Evolutionary conservation across 2,797 vertebrate genomes (phyloP), one percentile per base, ranked within the genome.

Genomic region (Amazona ochrocephala): DNA sequence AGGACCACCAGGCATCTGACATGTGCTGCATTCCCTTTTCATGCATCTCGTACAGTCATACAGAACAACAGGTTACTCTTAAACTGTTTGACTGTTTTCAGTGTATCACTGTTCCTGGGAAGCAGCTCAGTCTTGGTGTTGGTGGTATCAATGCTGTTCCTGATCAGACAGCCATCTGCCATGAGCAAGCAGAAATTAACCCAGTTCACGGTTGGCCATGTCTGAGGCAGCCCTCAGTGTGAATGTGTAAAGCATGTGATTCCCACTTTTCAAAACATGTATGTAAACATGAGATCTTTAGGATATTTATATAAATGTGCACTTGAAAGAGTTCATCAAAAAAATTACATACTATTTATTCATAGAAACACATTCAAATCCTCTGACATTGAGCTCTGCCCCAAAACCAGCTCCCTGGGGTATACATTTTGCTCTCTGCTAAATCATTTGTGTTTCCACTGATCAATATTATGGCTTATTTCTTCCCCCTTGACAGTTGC

Each of bases 111-210:
- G 65, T 20, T 73, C 41, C 70, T 56, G 61, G 54, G 60, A 67
- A 7, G 32, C 27, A n/a, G 47, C n/a, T 50, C 71, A 23, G 16
- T 64, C 39, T 67, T 3, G 2, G 17, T 13, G 51, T 37, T 73
- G 60, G 8, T 47, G 42, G 10, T n/a, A 3, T 7, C 0, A 0
- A 8, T 64, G 60, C 74, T 42, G 5, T 12, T 76, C 41, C 64
- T 1, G 0, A 21, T 1, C 9, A 2, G 37, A 39, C 11, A 60
- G 21, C 70, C 56, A 47, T n/a, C 62, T 78, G 56, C 62, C 3
- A 1, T 7, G 19, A 72, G 37, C 47, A 72, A 79, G n/a, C 5
- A 37, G 67, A 85, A 84, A 60, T 44, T 2, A 73, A 39, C 32
- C 29, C 44, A 53, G 27, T 13, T 41, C 5, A 6, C 34, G 71